phyloP scores from a whole-genome alignment of 2,888 invertebrate species.

The Plutella xylostella region DNA sequence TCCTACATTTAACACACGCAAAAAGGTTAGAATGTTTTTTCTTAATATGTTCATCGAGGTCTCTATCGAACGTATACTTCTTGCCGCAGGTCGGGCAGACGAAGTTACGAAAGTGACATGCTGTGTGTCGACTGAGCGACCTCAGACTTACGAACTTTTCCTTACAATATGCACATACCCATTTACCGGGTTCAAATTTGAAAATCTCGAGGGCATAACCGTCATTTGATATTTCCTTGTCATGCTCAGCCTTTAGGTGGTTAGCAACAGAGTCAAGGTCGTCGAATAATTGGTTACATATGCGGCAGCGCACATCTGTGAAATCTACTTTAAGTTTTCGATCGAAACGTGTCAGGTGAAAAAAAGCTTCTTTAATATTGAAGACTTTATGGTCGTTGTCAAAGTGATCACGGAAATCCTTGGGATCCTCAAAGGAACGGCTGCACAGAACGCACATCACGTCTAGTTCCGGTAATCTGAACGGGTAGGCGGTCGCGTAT shows the following conservation, averaged over 20 bases:
- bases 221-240: no score
- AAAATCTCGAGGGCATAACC: slow-evolving; percentile 44
- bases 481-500: slow-evolving; percentile 32
- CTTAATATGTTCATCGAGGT: neutral
- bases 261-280: slow-evolving; percentile 19
- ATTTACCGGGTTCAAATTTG: slow-evolving; percentile 21
- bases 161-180: slow-evolving; percentile 33
- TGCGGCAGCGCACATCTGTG: slow-evolving; percentile 25
- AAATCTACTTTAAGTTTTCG: slow-evolving; percentile 25
- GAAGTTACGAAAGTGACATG: slow-evolving; percentile 36
- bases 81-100: slow-evolving; percentile 46
- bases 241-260: slow-evolving; percentile 22
- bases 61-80: slow-evolving; percentile 23
- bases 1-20: slow-evolving; percentile 8
- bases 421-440: slow-evolving; percentile 23
- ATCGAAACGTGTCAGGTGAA: slow-evolving; percentile 12
- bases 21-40: neutral
- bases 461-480: slow-evolving; percentile 26
- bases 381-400: slow-evolving; percentile 22
- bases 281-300: slow-evolving; percentile 20
- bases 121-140: slow-evolving; percentile 37
- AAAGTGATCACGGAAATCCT: slow-evolving; percentile 29
- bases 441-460: slow-evolving; percentile 30
- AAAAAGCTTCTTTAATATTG: slow-evolving; percentile 17
- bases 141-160: slow-evolving; percentile 30